These are phyloP conservation scores for Crossocerus cetratus DNA, from an alignment of 2,888 invertebrate species.

Conservation along the genomic window DNA sequence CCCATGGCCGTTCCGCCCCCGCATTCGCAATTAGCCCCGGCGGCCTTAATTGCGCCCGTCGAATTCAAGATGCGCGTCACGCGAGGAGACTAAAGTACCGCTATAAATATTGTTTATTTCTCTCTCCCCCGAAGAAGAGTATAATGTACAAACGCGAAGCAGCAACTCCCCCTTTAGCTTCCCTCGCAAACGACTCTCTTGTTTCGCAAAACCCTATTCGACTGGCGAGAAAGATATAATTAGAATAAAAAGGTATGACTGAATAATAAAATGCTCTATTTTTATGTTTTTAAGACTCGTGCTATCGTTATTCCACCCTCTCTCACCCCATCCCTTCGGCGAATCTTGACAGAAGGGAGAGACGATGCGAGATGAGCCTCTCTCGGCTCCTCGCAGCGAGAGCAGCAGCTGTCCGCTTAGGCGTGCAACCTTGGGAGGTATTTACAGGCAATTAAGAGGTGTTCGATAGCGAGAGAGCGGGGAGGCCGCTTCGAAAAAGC, in stretches of 20 bases:
- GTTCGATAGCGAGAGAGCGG: neutral
- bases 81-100: slow-evolving; percentile 43
- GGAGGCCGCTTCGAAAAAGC: slow-evolving; percentile 3
- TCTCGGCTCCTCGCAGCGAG: neutral
- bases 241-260: slow-evolving; percentile 60
- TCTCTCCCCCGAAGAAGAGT: slow-evolving; percentile 15
- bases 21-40: slow-evolving; percentile 19
- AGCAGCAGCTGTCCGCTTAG: too few relatives aligned
- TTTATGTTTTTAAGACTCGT: slow-evolving; percentile 59
- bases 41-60: slow-evolving; percentile 32
- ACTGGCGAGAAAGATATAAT: slow-evolving; percentile 51
- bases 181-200: slow-evolving; percentile 53
- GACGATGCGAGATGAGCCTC: neutral
- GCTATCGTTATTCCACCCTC: slow-evolving; percentile 22
- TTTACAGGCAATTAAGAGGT: too few relatives aligned
- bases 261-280: slow-evolving; percentile 69
- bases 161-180: slow-evolving; percentile 45
- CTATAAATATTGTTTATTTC: slow-evolving; percentile 33
- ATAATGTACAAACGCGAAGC: slow-evolving; percentile 55
- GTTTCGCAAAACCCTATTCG: slow-evolving; percentile 42
- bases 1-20: neutral
- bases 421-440: too few relatives aligned
- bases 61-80: slow-evolving; percentile 47
- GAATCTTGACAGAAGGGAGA: neutral
- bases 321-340: neutral